Percentiles rank a stretch among this genome's conserved stretches.
Evolutionary conservation across 2,113 vertebrate species (phyloP).

Genomic region (Centropus bengalensis): DNA sequence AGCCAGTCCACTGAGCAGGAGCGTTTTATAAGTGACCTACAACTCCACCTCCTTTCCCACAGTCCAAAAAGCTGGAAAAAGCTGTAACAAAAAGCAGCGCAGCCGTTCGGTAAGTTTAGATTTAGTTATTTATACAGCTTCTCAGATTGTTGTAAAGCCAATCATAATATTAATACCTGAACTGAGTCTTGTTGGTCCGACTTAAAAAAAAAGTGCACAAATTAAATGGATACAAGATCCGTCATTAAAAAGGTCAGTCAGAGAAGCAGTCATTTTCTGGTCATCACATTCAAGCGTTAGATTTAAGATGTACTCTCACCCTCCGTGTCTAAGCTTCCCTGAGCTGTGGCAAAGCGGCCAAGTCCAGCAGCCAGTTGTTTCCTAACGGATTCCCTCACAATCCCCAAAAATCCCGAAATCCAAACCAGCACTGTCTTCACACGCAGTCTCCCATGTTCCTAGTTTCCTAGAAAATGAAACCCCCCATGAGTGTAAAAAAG

Average conservation of each 20-base stretch:
- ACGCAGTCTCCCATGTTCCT: background rate
- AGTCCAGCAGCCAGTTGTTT: background rate
- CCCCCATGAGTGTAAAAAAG: background rate
- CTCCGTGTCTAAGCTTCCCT: background rate
- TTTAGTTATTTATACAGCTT: background rate
- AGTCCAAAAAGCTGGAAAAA: background rate
- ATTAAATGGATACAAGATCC: background rate
- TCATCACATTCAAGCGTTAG: background rate
- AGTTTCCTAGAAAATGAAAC: background rate
- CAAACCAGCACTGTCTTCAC: background rate
- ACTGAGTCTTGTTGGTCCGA: background rate
- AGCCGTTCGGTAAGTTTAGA: background rate
- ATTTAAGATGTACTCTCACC: background rate
- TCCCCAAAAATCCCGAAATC: background rate
- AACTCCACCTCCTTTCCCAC: background rate
- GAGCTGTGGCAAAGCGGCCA: background rate
- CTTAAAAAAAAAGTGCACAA: background rate
- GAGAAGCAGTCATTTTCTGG: background rate
- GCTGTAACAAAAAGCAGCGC: background rate
- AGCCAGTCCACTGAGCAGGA: background rate
- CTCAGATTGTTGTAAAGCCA: background rate
- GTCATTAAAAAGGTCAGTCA: background rate
- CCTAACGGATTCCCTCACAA: background rate
- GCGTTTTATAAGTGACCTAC: constrained; percentile 8
- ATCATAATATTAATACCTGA: background rate